Conservation (phyloP, 2,113 vertebrate species). For the Peromyscus californicus region DNA sequence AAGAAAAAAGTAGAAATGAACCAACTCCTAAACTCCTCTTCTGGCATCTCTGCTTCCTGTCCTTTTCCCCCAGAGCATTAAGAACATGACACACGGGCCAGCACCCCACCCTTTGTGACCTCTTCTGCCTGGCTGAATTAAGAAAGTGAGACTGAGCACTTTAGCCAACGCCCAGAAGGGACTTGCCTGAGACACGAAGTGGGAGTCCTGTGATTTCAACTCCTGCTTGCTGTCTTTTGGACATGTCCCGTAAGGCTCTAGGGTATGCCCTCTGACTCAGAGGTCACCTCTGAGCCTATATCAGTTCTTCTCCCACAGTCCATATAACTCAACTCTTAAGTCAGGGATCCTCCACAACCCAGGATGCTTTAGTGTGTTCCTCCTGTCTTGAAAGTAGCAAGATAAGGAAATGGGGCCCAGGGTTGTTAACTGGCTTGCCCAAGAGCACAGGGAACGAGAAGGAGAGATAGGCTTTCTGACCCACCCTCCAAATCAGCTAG, state of each 20-base stretch:
- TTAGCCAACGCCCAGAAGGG: slow-evolving; percentile 48
- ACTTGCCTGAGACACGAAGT: not conserved
- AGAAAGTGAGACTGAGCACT: slow-evolving; percentile 63
- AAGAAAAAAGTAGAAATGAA: not conserved
- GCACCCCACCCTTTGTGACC: slow-evolving; percentile 36
- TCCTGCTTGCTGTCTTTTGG: not conserved
- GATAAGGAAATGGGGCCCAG: not conserved
- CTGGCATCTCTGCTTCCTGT: slow-evolving; percentile 36
- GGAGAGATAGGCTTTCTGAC: not conserved
- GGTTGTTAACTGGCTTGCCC: not conserved
- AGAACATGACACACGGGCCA: not conserved
- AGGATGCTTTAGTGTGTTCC: not conserved
- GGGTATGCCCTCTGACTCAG: not conserved
- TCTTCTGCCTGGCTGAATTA: slow-evolving; percentile 50
- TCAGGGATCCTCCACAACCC: not conserved
- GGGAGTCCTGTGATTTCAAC: slow-evolving; percentile 9
- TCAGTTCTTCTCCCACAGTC: not conserved
- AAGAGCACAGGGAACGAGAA: not conserved
- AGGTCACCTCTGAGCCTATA: not conserved
- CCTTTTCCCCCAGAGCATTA: slow-evolving; percentile 36
- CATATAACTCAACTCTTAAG: not conserved
- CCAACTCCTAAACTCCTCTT: not conserved
- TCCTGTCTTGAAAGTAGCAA: not conserved
- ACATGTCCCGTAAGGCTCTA: not conserved
- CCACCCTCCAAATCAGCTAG: slow-evolving; percentile 22